Conservation (phyloP, 2,888 invertebrate species). For the Cheilosia pagana region DNA sequence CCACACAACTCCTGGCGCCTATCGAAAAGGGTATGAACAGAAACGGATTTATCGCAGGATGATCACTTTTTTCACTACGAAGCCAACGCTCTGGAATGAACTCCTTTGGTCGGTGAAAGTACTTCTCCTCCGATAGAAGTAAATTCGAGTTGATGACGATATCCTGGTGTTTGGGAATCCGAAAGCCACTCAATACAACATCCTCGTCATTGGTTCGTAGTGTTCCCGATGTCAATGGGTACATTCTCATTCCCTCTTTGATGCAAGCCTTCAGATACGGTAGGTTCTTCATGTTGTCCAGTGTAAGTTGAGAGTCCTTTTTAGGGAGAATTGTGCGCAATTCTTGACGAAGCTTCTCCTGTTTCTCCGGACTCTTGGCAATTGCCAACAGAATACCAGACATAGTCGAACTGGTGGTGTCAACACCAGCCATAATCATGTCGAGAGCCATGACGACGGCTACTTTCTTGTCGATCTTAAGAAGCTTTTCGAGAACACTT, state of each 20-base stretch:
- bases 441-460: slow-evolving; percentile 89
- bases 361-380: slow-evolving; percentile 86
- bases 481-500: slow-evolving; percentile 87
- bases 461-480: slow-evolving; percentile 86
- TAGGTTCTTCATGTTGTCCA: slow-evolving; percentile 82
- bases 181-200: slow-evolving; percentile 86
- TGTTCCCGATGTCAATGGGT: slow-evolving; percentile 85
- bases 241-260: slow-evolving; percentile 87
- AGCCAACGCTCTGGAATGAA: slow-evolving; percentile 91
- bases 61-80: slow-evolving; percentile 68
- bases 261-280: slow-evolving; percentile 88
- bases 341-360: slow-evolving; percentile 87
- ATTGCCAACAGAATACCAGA: slow-evolving; percentile 86
- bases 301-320: slow-evolving; percentile 81
- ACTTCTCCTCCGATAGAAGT: slow-evolving; percentile 84
- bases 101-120: slow-evolving; percentile 86
- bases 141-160: slow-evolving; percentile 89
- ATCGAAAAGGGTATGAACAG: slow-evolving; percentile 79
- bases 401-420: slow-evolving; percentile 85
- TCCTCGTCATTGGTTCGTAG: slow-evolving; percentile 85
- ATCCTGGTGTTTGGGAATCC: slow-evolving; percentile 87
- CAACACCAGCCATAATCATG: slow-evolving; percentile 89
- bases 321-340: slow-evolving; percentile 82
- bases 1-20: slow-evolving; percentile 86
- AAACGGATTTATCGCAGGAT: slow-evolving; percentile 77